Base-by-base conservation (phyloP, 2,113 vertebrate species). In the Caranx melampygus region DNA sequence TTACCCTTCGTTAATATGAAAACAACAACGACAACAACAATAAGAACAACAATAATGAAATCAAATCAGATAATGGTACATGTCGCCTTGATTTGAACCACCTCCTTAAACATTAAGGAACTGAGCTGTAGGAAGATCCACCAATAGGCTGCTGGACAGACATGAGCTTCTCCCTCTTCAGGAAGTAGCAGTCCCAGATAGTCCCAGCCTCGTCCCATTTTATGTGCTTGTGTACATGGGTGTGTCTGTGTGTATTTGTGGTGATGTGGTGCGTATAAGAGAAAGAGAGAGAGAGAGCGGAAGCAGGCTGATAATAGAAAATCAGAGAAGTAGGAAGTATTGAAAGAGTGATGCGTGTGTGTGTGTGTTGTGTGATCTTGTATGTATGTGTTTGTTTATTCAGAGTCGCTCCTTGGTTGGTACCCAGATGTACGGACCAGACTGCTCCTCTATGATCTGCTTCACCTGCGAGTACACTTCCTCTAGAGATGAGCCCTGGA, bases 21-120 rank as follows among this genome's bases (percentile, higher is more conserved):
- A 94, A 91, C 89, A 92, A 93, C 88, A 89, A 87, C 73, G 61
- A 94, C 88, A 89, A 90, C 91, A 85, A 91, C 81, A 88, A 92
- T 79, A 92, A 87, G 63, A 89, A 96, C 94, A 96, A 95, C 91
- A 96, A 82, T 86, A 93, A 91, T 78, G 77, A 92, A 94, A 91
- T 87, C 70, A 89, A 94, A 92, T 88, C 85, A 88, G 95, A 95
- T 96, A 96, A 93, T 95, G 97, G 97, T 97, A 95, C 95, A 96
- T 94, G 86, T 91, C 63, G 44, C 83, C 86, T 95, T 93, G 94
- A 95, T 95, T 95, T 95, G 96, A 95, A 94, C 96, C 95, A 96
- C 95, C 94, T 96, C 97, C 97, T 98, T 99, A 99, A 99, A 99
- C 96, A 98, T 99, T 98, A 99, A 99, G 98, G 98, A 99, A 96